These are phyloP conservation scores for Calidris pygmaea DNA, from an alignment of 2,113 vertebrate species.

Conservation along the genomic window DNA sequence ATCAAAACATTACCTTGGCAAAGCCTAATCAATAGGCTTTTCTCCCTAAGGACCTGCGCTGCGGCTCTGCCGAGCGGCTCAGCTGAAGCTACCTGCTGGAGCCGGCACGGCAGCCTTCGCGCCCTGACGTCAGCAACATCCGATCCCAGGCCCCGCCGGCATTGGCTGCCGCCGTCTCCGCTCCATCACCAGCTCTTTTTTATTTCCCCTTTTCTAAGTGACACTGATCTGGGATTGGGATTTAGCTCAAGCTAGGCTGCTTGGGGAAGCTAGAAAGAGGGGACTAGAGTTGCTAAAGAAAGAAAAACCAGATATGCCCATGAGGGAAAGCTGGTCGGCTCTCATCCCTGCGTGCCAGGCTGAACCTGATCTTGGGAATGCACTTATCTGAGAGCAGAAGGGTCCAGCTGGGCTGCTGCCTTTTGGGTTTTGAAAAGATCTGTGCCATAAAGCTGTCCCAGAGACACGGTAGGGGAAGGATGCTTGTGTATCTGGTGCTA, in stretches of 20 bases:
- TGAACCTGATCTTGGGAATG: neutral
- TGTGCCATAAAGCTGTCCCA: neutral
- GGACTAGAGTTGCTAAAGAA: conserved; percentile 37
- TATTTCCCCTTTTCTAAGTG: neutral
- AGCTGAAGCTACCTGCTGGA: conserved; percentile 54
- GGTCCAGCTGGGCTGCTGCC: neutral
- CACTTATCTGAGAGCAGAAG: neutral
- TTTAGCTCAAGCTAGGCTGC: conserved; percentile 47
- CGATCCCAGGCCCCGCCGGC: neutral
- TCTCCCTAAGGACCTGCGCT: neutral
- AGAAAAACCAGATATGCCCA: neutral
- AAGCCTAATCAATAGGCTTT: neutral
- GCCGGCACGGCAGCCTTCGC: conserved; percentile 19
- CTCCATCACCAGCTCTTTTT: conserved; percentile 65
- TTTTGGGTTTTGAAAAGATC: neutral
- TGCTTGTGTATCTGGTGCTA: neutral
- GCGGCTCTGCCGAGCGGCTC: conserved; percentile 31
- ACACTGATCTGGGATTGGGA: conserved; percentile 65
- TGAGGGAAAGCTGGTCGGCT: conserved; percentile 45
- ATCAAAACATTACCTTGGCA: neutral
- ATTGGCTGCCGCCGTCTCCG: conserved; percentile 74
- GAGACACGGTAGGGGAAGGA: neutral
- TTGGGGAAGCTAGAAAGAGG: conserved; percentile 37
- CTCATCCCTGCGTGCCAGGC: conserved; percentile 38
- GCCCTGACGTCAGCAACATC: conserved; percentile 43